Evolutionary conservation across 2,888 invertebrate species (phyloP), one percentile per base, ranked within the genome.

Genomic region (Cantharis nigra): DNA sequence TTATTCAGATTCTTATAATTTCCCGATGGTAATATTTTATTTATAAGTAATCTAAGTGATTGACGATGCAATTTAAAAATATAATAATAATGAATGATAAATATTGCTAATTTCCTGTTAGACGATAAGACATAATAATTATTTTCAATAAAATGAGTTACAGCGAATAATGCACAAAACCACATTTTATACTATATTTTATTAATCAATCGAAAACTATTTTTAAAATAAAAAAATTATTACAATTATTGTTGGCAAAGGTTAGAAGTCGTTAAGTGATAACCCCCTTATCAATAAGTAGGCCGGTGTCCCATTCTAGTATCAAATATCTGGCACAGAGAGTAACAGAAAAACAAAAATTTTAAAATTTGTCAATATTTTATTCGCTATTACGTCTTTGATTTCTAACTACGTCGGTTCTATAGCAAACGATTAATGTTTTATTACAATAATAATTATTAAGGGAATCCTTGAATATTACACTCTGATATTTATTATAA

Each of bases 211-310:
- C 7, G n/a, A 49, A 49, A n/a, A n/a, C 7, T 49, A 49, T 49
- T 49, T 49, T n/a, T 49, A 7, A 49, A 49, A 49, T 49, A 33
- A n/a, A 33, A 49, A 49, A 49, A 49, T 49, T n/a, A 49, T 49
- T 49, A 49, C 49, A 49, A 49, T 49, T 81, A 11, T 69, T 73
- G 73, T 74, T 74, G 64, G 26, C 70, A 70, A 33, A 63, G 69
- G 74, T 64, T 33, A 64, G 28, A 70, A 26, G 69, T 69, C 63
- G 18, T 70, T 33, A 63, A 69, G 20, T 28, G 20, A 70, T 70
- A 70, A 74, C 69, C 74, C 74, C 7, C 70, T 74, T 74, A 74
- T 74, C 74, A 70, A 74, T 70, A 72, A 64, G 63, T 74, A 64
- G 69, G 74, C 28, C 74, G 69, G 26, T 74, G 64, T 69, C 74